phyloP scores from a whole-genome alignment of 2,113 vertebrate genomes.

The Garra rufa region DNA sequence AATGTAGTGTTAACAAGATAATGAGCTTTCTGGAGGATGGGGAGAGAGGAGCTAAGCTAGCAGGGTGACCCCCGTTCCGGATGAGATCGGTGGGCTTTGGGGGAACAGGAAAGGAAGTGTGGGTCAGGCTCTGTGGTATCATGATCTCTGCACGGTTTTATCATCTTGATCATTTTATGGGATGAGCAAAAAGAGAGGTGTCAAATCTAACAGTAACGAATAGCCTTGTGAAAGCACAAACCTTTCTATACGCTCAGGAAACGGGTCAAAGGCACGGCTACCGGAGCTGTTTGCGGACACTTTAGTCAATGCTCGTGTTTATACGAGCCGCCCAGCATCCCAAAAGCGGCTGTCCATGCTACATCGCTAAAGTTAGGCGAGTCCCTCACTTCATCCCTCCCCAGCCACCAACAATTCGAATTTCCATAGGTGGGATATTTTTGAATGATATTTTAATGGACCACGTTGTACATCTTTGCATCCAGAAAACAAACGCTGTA shows the following conservation, averaged over 20 bases:
- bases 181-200: background rate
- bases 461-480: no score
- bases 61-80: constrained; percentile 15
- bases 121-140: constrained; percentile 71
- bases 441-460: no score
- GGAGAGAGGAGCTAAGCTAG: constrained; percentile 64
- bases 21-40: constrained; percentile 81
- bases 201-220: background rate
- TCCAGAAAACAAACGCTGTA: no score
- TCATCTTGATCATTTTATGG: constrained; percentile 25
- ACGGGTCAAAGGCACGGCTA: no score
- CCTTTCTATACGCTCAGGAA: background rate
- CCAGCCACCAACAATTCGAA: no score
- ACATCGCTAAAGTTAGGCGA: no score
- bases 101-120: constrained; percentile 65
- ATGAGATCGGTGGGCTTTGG: constrained; percentile 45
- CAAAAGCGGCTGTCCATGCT: no score
- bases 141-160: constrained; percentile 36
- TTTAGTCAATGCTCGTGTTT: no score
- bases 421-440: no score
- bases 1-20: constrained; percentile 94
- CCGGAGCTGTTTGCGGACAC: no score
- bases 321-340: no score
- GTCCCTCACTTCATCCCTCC: no score
- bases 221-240: background rate